Conservation (phyloP, 2,797 vertebrate species). For the Dryobates pubescens region DNA sequence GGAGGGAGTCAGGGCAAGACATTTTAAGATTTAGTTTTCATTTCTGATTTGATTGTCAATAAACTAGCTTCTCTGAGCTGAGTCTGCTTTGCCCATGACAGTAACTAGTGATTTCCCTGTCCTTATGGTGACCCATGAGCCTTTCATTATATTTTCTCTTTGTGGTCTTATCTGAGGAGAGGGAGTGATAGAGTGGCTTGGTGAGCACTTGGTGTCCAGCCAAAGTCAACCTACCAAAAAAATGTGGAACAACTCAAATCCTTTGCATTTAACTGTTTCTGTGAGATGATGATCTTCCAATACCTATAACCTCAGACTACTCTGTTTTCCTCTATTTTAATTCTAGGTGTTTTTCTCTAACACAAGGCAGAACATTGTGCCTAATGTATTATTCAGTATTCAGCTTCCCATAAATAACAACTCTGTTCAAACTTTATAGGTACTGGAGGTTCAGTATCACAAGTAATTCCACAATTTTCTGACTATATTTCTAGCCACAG, state of each 20-base stretch:
- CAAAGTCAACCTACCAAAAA: neutral
- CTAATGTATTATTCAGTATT: neutral
- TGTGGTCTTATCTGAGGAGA: neutral
- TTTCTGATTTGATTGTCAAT: neutral
- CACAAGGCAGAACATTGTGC: neutral
- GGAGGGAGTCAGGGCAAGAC: neutral
- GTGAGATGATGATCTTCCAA: neutral
- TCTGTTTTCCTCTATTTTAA: neutral
- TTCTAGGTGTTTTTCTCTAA: neutral
- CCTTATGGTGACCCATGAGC: rapidly evolving
- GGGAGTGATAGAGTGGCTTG: neutral
- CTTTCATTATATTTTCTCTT: neutral
- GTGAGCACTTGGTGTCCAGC: neutral
- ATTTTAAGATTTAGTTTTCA: neutral
- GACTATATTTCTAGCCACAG: neutral
- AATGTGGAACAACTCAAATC: neutral
- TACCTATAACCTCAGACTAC: neutral
- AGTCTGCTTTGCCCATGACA: neutral
- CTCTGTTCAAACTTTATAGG: neutral
- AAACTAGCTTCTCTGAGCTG: neutral
- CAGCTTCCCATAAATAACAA: neutral
- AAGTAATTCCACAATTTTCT: neutral
- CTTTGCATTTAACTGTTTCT: neutral
- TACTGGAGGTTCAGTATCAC: neutral
- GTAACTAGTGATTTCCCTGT: neutral